A percentile compares a stretch with the other conserved stretches of the same genome.
Conservation (phyloP, 2,113 vertebrate genomes). For the Thunnus maccoyii region DNA sequence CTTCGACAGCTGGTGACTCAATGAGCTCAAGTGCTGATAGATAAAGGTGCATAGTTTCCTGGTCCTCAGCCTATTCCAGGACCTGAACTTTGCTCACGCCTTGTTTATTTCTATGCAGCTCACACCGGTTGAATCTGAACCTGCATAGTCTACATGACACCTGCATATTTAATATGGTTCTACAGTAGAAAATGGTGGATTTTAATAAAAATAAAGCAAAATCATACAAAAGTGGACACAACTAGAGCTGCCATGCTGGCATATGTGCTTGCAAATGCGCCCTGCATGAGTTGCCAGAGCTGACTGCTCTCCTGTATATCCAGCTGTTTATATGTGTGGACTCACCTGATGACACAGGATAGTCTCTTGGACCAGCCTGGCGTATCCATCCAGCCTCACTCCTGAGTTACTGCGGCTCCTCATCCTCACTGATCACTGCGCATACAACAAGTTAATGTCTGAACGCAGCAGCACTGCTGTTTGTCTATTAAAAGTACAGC, state of each 20-base stretch:
- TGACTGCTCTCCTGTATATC: background rate
- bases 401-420: constrained; percentile 97
- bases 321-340: background rate
- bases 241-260: background rate
- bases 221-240: background rate
- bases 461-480: background rate
- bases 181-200: background rate
- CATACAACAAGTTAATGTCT: constrained; percentile 9
- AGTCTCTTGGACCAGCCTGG: constrained; percentile 93
- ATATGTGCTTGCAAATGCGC: background rate
- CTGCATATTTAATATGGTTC: background rate
- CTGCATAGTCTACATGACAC: constrained; percentile 5
- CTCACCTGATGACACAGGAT: constrained; percentile 94
- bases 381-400: constrained; percentile 93
- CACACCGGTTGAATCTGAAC: constrained; percentile 19
- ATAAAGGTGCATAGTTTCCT: constrained; percentile 67
- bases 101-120: constrained; percentile 72
- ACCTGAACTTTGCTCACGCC: constrained; percentile 78
- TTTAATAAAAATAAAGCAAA: background rate
- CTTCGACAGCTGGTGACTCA: constrained; percentile 29
- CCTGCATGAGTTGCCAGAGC: too few relatives aligned
- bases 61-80: constrained; percentile 48
- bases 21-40: constrained; percentile 52
- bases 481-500: too few relatives aligned
- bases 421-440: constrained; percentile 82